These are phyloP conservation scores for Pheosia tremula DNA, from an alignment of 2,888 invertebrate genomes.

Conservation along the genomic window DNA sequence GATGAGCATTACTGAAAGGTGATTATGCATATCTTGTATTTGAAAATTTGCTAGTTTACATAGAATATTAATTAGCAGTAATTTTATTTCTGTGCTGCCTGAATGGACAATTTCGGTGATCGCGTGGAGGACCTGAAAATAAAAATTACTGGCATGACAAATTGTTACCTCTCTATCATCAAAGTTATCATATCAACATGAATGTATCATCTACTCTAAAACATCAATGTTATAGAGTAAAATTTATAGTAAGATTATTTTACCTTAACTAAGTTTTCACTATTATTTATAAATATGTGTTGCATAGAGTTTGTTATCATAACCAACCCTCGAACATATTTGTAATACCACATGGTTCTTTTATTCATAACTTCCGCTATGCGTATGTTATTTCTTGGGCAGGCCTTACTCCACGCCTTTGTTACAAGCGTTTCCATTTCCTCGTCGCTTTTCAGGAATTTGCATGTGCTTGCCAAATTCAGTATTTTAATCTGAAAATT, in stretches of 20 bases:
- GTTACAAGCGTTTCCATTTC: slow-evolving; percentile 48
- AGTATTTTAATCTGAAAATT: slow-evolving; percentile 57
- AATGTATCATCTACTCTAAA: too few species aligned
- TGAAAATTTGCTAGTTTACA: slow-evolving; percentile 49
- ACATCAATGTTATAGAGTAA: neutral
- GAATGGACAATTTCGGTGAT: slow-evolving; percentile 50
- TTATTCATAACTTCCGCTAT: slow-evolving; percentile 33
- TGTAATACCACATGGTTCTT: slow-evolving; percentile 52
- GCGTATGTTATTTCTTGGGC: slow-evolving; percentile 43
- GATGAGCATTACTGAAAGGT: slow-evolving; percentile 34
- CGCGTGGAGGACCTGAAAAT: slow-evolving; percentile 59
- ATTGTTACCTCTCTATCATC: neutral
- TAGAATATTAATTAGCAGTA: slow-evolving; percentile 52
- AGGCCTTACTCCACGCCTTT: slow-evolving; percentile 56
- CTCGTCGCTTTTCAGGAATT: slow-evolving; percentile 36
- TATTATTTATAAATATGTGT: slow-evolving; percentile 36
- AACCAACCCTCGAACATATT: slow-evolving; percentile 54
- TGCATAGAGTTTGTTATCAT: slow-evolving; percentile 48
- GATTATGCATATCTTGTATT: slow-evolving; percentile 42
- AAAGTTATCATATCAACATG: too few species aligned
- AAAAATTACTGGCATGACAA: slow-evolving; percentile 12
- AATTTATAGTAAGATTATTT: neutral
- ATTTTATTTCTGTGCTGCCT: slow-evolving; percentile 56
- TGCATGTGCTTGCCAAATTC: slow-evolving; percentile 57
- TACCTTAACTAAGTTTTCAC: slow-evolving; percentile 54